Evolutionary conservation across 2,797 vertebrate species (phyloP).

Genomic region (Scolopax rusticola): DNA sequence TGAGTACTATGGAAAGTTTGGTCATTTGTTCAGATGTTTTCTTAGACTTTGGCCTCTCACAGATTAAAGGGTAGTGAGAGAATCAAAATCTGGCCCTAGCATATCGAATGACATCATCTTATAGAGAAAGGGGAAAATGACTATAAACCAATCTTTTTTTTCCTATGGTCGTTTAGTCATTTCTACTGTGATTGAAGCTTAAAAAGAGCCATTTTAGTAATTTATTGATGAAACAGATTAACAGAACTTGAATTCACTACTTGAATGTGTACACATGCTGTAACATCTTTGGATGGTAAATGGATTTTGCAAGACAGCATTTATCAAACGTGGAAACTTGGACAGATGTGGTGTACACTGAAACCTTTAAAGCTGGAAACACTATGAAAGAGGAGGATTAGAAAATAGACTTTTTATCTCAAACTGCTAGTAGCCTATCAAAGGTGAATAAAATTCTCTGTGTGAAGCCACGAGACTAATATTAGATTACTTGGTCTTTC

Average conservation of each 20-base stretch:
- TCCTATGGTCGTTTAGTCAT: background rate
- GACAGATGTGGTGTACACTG: background rate
- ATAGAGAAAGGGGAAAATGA: background rate
- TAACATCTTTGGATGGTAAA: background rate
- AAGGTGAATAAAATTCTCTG: constrained; percentile 16
- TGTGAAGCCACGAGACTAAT: background rate
- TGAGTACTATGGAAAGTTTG: background rate
- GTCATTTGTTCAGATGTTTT: background rate
- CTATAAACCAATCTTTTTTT: background rate
- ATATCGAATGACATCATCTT: background rate
- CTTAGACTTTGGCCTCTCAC: background rate
- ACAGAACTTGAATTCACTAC: background rate
- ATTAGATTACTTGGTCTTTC: constrained; percentile 24
- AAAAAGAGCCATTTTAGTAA: background rate
- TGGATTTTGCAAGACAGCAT: background rate
- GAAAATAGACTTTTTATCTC: background rate
- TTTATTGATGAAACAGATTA: background rate
- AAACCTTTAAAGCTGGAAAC: background rate
- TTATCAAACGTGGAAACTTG: background rate
- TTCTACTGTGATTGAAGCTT: background rate
- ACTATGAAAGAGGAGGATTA: background rate
- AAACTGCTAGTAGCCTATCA: background rate
- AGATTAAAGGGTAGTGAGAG: background rate
- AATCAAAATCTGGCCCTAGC: background rate
- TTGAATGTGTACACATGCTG: background rate